These are phyloP conservation scores for Drosophila murphyi DNA, from an alignment of 1,140 invertebrate genomes.

Conservation along the genomic window DNA sequence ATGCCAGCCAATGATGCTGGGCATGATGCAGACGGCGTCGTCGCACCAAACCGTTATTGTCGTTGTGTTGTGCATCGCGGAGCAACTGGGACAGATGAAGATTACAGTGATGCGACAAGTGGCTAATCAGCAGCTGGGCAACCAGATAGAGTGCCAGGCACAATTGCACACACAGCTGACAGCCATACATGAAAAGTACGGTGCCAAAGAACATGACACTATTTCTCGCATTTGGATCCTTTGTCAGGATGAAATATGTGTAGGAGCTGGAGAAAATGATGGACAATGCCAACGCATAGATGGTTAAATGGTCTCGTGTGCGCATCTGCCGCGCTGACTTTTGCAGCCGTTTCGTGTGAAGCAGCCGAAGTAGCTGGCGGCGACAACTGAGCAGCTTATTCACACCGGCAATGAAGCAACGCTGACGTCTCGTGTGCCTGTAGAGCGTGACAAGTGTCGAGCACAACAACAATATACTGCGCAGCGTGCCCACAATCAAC, in stretches of 20 bases:
- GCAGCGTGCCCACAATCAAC: slow-evolving; percentile 54
- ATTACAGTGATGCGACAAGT: slow-evolving; percentile 57
- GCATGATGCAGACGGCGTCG: slow-evolving; percentile 18
- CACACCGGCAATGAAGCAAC: slow-evolving; percentile 30
- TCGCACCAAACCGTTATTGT: background rate
- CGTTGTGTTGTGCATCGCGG: slow-evolving; percentile 30
- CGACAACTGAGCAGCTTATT: slow-evolving; percentile 47
- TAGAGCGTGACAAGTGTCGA: slow-evolving; percentile 41
- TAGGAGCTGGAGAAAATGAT: slow-evolving; percentile 15
- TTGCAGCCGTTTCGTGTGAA: slow-evolving; percentile 36
- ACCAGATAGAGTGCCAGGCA: slow-evolving; percentile 53
- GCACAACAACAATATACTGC: slow-evolving; percentile 42
- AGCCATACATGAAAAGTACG: slow-evolving; percentile 36
- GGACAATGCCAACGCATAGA: slow-evolving; percentile 15
- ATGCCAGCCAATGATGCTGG: slow-evolving; percentile 56
- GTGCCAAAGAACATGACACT: slow-evolving; percentile 19
- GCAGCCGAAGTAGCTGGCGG: slow-evolving; percentile 26
- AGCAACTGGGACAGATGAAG: slow-evolving; percentile 42
- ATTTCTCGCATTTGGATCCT: slow-evolving; percentile 19
- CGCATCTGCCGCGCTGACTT: slow-evolving; percentile 28
- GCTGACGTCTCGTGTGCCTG: slow-evolving; percentile 50
- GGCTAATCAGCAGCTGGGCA: slow-evolving; percentile 46
- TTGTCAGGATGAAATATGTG: slow-evolving; percentile 18
- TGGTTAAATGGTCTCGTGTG: slow-evolving; percentile 27
- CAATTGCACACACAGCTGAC: slow-evolving; percentile 51